Evolutionary conservation across 1,140 invertebrate genomes (phyloP).

Genomic region (Magallana ariakensis): DNA sequence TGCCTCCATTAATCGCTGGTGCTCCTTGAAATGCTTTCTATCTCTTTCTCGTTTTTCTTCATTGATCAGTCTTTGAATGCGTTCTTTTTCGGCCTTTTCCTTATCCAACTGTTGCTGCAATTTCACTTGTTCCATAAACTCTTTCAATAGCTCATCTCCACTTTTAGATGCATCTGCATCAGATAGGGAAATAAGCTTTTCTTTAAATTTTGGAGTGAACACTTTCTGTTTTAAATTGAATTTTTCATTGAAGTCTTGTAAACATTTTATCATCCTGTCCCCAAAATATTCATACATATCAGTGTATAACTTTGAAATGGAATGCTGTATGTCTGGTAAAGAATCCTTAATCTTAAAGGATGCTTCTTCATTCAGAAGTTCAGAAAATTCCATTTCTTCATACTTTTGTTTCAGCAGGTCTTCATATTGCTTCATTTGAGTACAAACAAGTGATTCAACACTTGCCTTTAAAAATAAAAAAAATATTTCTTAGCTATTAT

Average conservation of each 20-base stretch:
- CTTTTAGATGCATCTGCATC: slow-evolving; percentile 70
- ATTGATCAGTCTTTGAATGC: slow-evolving; percentile 45
- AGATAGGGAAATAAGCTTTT: slow-evolving; percentile 62
- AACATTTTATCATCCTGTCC: slow-evolving; percentile 70
- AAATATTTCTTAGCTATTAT: background rate
- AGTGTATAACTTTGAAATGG: slow-evolving; percentile 68
- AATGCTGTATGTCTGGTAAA: slow-evolving; percentile 11
- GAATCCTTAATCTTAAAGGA: background rate
- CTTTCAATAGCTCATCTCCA: slow-evolving; percentile 76
- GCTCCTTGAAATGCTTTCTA: slow-evolving; percentile 41
- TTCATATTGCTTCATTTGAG: slow-evolving; percentile 18
- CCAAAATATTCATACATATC: slow-evolving; percentile 77
- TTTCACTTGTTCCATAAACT: slow-evolving; percentile 70
- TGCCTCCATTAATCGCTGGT: slow-evolving; percentile 46
- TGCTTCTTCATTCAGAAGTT: background rate
- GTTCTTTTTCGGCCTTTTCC: slow-evolving; percentile 57
- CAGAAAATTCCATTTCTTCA: slow-evolving; percentile 9
- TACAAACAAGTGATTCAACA: slow-evolving; percentile 20
- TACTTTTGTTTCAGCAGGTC: slow-evolving; percentile 10
- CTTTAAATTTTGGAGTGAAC: slow-evolving; percentile 59
- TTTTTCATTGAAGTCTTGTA: slow-evolving; percentile 64
- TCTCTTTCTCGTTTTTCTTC: slow-evolving; percentile 47
- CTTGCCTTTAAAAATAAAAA: slow-evolving; percentile 54
- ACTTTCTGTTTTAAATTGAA: slow-evolving; percentile 59
- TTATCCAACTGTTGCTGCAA: slow-evolving; percentile 64